Conservation (phyloP, 2,797 vertebrate genomes). For the Bradypodion ventrale region DNA sequence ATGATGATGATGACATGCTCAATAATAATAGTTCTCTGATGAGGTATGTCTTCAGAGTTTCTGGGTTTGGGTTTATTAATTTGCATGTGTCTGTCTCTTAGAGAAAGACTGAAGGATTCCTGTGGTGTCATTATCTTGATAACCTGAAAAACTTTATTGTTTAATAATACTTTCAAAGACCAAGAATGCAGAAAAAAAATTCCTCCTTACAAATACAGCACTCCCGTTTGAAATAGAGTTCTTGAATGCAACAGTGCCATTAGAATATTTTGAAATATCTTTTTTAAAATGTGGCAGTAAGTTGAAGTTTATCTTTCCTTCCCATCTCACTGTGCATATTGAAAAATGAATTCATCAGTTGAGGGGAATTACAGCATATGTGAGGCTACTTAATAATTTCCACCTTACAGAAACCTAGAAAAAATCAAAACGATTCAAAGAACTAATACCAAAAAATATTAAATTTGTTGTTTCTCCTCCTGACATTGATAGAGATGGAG, state of each 20-base stretch:
- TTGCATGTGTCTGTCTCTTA: neutral
- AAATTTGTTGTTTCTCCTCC: neutral
- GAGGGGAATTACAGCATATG: neutral
- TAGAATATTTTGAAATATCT: neutral
- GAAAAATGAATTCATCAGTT: neutral
- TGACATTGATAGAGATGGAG: neutral
- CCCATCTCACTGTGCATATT: neutral
- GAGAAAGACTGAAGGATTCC: neutral
- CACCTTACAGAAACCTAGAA: neutral
- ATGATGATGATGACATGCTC: neutral
- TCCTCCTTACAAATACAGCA: neutral
- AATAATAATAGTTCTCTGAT: slow-evolving; percentile 41
- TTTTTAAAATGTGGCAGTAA: neutral
- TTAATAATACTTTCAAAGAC: neutral
- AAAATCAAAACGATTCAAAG: neutral
- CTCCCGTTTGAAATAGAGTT: neutral
- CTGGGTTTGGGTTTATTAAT: slow-evolving; percentile 48
- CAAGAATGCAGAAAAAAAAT: neutral
- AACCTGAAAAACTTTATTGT: neutral
- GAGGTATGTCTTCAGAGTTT: slow-evolving; percentile 52
- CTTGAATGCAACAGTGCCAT: neutral
- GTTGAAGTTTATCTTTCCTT: neutral
- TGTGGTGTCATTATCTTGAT: neutral
- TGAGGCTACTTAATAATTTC: neutral
- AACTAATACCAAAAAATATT: neutral